Base-by-base conservation (phyloP, 2,888 invertebrate genomes). In the Scaptomyza parva region DNA sequence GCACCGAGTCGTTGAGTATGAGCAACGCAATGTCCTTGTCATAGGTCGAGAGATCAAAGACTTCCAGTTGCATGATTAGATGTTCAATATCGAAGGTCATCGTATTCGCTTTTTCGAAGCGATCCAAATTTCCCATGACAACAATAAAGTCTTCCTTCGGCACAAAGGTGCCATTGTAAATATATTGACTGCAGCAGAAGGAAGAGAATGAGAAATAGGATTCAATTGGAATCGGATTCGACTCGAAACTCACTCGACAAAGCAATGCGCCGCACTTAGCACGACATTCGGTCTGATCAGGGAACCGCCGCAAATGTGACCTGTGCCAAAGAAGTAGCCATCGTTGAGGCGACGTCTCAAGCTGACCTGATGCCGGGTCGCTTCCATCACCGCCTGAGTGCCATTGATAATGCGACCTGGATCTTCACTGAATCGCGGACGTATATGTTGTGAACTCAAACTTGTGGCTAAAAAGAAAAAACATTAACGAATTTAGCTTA, bases 121-220 rank as follows among this genome's bases (percentile, higher is more conserved):
- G 89, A 73, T 91, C 80, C 28, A 91, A 35, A 33, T 87, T 91
- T 24, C 91, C 91, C 90, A 91, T 82, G 1, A 91, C 92, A 12
- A 88, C 84, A 12, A 88, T 85, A 45, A 90, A 81, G 11, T 73
- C 55, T n/a, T 79, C 61, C 26, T 78, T 80, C 28, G 69, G 52
- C 33, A 73, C 1, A 33, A 82, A 90, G 0, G 70, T 65, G 17
- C 86, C 89, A 43, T 88, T 59, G 26, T 78, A 78, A 6, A 75
- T 72, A 0, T 7, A 0, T 33, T 75, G 76, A 20, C 89, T 85
- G n/a, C n/a, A n/a, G n/a, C n/a, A 59, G 45, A 18, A 12, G 1
- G 3, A 11, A 7, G 7, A 9, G 9, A 9, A 11, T 8, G 6
- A 5, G 30, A 3, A 14, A 20, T 6, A 8, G 14, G 6, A 33